phyloP scores from a whole-genome alignment of 1,140 invertebrate genomes.

The Dreissena polymorpha region DNA sequence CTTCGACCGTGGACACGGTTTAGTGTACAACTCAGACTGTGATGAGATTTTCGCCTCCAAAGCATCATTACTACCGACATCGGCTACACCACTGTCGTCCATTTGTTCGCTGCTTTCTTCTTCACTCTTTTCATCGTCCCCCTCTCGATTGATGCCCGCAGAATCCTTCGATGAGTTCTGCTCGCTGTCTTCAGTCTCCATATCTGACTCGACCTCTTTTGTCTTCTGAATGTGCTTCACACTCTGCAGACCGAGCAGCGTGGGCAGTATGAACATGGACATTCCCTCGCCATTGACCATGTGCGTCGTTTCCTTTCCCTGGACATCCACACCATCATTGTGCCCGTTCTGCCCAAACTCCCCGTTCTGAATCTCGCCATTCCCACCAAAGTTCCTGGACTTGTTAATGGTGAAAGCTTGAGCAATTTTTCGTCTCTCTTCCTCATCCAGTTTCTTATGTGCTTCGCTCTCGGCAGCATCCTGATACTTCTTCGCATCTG shows the following conservation, averaged over 20 bases:
- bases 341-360: slow-evolving; percentile 42
- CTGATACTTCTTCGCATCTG: slow-evolving; percentile 21
- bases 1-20: slow-evolving; percentile 51
- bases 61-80: background rate
- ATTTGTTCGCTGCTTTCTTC: slow-evolving; percentile 33
- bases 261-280: slow-evolving; percentile 67
- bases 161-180: slow-evolving; percentile 54
- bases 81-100: slow-evolving; percentile 15
- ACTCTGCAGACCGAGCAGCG: background rate
- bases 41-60: slow-evolving; percentile 38
- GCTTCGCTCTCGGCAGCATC: background rate
- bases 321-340: slow-evolving; percentile 27
- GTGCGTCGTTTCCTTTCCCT: slow-evolving; percentile 43
- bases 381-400: background rate
- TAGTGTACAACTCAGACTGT: slow-evolving; percentile 25
- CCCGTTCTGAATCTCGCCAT: background rate
- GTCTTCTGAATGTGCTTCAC: background rate
- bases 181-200: slow-evolving; percentile 48
- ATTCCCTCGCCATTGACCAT: slow-evolving; percentile 55
- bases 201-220: slow-evolving; percentile 20
- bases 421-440: slow-evolving; percentile 34
- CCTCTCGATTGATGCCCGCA: slow-evolving; percentile 44
- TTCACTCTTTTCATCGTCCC: slow-evolving; percentile 47
- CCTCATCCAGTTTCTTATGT: background rate
- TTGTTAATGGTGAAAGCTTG: slow-evolving; percentile 50